Base-by-base conservation (phyloP, 2,113 vertebrate species). In the Odocoileus virginianus region DNA sequence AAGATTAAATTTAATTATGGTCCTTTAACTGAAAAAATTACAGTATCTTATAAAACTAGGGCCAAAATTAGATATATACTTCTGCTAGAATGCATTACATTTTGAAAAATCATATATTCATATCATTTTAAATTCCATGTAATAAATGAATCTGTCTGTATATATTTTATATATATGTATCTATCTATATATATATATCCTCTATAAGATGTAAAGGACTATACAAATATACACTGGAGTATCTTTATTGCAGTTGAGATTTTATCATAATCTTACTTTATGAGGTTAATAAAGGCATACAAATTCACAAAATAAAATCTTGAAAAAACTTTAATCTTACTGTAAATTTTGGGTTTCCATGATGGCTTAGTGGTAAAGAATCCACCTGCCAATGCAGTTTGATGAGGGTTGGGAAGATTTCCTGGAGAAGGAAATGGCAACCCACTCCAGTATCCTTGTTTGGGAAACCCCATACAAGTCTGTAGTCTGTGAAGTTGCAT, bases 1-100 rank as follows among this genome's bases (percentile, higher is more conserved):
- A 47, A 95, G 76, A 95, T 93, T 84, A 50, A 71, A 85, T 54
- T 89, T 87, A 83, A n/a, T 95, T 98, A 96, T 74, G 45, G 25
- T 5, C 12, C 28, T 36, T 6, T 86, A 92, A 74, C 6, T 92
- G 19, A 58, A 96, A 86, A 86, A 74, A 95, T 21, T 97, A 89
- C 2, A 47, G 52, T 43, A 43, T 60, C 76, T 67, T 95, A 0
- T 79, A 52, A 82, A 97, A 92, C 11, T 2, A 1, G 71, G 30
- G 36, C 50, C 10, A 92, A 95, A 64, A 54, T 60, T 91, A 84
- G n/a, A 79, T 36, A 91, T 33, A 21, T 84, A 82, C 21, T 13
- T 57, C 12, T 93, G 6, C 6, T 57, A 86, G 19, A 88, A 28
- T 86, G 11, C 23, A 94, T 89, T 23, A 12, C 0, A n/a, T 43